A percentile compares a stretch with the other conserved stretches of the same genome.
These are phyloP conservation scores for Limosa lapponica DNA, from an alignment of 2,797 vertebrate species.

Conservation along the genomic window DNA sequence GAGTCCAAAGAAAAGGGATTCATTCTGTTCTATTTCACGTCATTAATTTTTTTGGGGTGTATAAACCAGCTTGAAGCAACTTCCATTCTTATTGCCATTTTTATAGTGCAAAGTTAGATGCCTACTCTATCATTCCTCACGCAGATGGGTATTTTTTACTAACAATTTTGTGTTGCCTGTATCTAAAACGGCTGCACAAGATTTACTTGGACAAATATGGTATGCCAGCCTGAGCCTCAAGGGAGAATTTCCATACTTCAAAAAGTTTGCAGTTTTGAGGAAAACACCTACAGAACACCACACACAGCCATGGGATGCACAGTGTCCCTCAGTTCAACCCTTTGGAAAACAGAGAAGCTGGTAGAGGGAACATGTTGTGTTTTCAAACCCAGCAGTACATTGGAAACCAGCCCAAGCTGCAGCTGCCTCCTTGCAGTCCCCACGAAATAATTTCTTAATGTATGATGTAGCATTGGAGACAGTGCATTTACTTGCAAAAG, in stretches of 20 bases:
- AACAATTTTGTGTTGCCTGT: neutral
- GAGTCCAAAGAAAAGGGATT: neutral
- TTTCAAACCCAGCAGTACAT: neutral
- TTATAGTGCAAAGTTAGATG: neutral
- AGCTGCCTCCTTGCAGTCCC: neutral
- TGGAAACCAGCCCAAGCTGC: neutral
- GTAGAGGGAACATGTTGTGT: neutral
- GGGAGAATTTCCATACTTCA: neutral
- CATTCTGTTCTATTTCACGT: neutral
- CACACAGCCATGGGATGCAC: rapidly evolving
- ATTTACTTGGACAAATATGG: neutral
- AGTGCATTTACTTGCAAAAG: neutral
- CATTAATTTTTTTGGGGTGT: neutral
- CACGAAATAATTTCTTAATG: neutral
- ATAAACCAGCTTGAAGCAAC: neutral
- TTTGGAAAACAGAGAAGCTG: neutral
- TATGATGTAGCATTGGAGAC: neutral
- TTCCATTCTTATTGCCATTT: neutral
- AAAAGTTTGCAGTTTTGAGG: rapidly evolving
- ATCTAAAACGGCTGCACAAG: neutral
- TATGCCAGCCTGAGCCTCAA: neutral
- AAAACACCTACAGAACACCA: neutral
- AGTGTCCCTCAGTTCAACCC: neutral
- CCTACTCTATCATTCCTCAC: neutral
- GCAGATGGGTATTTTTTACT: neutral